Evolutionary conservation across 30 jellyfish, hydroid and myxozoan species (phyloP), one percentile per base, ranked within the genome.

Genomic region (Hydra vulgaris): DNA sequence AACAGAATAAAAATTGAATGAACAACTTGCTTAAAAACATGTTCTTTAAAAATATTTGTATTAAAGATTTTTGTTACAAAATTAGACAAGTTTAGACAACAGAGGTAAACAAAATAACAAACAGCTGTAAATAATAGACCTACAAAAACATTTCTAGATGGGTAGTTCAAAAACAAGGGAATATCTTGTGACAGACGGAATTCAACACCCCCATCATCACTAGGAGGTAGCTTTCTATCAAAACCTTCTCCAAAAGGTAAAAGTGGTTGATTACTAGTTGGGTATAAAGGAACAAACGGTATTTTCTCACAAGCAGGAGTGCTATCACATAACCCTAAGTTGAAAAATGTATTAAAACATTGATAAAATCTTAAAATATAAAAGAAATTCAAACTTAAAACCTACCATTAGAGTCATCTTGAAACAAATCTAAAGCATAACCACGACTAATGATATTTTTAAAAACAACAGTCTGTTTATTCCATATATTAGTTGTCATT

Each of bases 151-250:
- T 40, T 40, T 12, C 61, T 40, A 40, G 61, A 40, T 40, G 61
- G 61, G 61, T 40, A 40, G 61, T 40, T 40, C 61, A 40, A 40
- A 40, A 74, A 74, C 20, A 74, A 69, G 12, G 19, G 71, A 66
- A 74, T 74, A 40, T 66, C 18, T 17, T 25, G 16, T 24, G 27
- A 25, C 26, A 71, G 20, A 74, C 20, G 20, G 76, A 24, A 25
- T 7, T 21, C 53, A 21, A 21, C 25, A 15, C 27, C 24, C 1
- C 25, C 25, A 12, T 74, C 82, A 21, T 19, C 82, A 24, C 82
- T 74, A 74, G 82, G 21, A 0, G 82, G 76, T 24, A 74, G 1
- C 7, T 26, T 27, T 0, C 77, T 25, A 53, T 74, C 82, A 21
- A 66, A 27, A 74, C 21, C 20, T 20, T 21, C 1, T 0, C 82